phyloP scores from a whole-genome alignment of 2,113 vertebrate species.

The Ptilorrhoa leucosticta region DNA sequence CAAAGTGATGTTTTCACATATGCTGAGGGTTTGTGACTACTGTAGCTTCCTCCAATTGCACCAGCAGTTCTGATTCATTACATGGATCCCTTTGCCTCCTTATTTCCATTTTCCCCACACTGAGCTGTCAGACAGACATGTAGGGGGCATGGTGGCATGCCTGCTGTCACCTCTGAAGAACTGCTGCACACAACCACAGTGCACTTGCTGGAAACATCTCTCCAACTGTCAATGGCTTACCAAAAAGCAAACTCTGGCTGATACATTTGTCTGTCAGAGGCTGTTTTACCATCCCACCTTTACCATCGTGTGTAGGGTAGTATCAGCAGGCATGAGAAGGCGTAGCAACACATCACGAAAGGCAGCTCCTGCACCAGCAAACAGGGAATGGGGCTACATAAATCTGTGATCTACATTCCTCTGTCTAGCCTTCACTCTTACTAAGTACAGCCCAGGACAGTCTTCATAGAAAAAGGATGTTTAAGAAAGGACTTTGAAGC shows the following conservation, averaged over 20 bases:
- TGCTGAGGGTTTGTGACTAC: not conserved
- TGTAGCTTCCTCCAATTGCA: not conserved
- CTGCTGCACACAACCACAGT: not conserved
- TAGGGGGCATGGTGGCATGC: not conserved
- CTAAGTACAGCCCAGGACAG: not conserved
- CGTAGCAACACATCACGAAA: not conserved
- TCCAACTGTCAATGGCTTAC: not conserved
- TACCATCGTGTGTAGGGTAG: not conserved
- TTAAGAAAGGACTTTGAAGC: not conserved
- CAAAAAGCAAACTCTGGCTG: not conserved
- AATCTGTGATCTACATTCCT: not conserved
- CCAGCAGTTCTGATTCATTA: not conserved
- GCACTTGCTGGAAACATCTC: not conserved
- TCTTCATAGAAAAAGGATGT: not conserved
- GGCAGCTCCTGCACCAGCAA: not conserved
- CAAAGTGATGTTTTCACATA: not conserved
- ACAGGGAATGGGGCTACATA: too few species aligned
- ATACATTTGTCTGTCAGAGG: not conserved
- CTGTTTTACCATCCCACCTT: not conserved
- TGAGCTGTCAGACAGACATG: not conserved
- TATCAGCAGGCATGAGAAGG: not conserved
- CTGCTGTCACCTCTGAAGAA: not conserved
- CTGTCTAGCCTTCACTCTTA: not conserved
- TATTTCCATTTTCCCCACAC: not conserved
- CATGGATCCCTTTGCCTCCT: not conserved